phyloP scores from a whole-genome alignment of 2,113 vertebrate species.

The Neopipo cinnamomea region DNA sequence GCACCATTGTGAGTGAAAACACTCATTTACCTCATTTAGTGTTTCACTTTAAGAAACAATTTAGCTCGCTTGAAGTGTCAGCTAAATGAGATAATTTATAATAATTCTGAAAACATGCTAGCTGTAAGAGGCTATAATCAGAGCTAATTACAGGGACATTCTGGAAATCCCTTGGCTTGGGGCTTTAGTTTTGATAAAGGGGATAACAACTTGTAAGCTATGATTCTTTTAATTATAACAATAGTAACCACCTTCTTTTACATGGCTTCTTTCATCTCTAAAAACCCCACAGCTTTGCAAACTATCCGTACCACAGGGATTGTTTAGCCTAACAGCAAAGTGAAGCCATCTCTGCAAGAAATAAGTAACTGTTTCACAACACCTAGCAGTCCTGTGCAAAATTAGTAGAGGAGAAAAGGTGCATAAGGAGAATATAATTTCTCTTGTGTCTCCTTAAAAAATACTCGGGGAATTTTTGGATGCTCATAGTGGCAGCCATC shows the following conservation, averaged over 20 bases:
- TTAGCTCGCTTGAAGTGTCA: constrained; percentile 18
- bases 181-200: constrained; percentile 41
- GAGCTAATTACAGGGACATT: constrained; percentile 53
- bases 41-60: constrained; percentile 34
- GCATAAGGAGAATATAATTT: neutral
- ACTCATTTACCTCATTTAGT: constrained; percentile 11
- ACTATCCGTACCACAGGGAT: neutral
- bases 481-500: neutral
- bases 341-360: neutral
- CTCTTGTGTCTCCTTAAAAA: neutral
- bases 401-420: neutral
- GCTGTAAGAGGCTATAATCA: constrained; percentile 44
- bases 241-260: neutral
- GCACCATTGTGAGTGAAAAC: neutral
- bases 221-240: constrained; percentile 28
- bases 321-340: neutral
- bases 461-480: neutral
- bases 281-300: neutral
- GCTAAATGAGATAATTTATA: constrained; percentile 40
- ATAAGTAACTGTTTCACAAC: neutral
- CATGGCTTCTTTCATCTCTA: neutral
- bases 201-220: constrained; percentile 30
- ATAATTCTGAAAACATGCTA: constrained; percentile 20
- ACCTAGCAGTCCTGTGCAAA: neutral
- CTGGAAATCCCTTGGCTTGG: constrained; percentile 40